phyloP scores from a whole-genome alignment of 2,113 vertebrate genomes.

The Hemiscyllium ocellatum region DNA sequence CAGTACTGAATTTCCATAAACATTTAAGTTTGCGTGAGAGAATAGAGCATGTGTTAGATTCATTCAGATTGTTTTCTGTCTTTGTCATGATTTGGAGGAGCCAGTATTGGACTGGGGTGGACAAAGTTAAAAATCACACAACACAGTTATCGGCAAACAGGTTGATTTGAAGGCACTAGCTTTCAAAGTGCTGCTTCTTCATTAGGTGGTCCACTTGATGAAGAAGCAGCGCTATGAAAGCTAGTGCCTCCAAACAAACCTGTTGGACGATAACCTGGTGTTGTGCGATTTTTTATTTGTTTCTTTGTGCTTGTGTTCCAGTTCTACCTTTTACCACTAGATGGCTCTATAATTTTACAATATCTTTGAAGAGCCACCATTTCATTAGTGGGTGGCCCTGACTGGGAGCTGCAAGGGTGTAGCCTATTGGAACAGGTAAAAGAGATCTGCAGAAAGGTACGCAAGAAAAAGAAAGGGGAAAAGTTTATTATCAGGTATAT shows the following conservation, averaged over 20 bases:
- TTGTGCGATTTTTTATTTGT: neutral
- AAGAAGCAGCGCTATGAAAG: too few relatives aligned
- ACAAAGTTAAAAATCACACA: too few relatives aligned
- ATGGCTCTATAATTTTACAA: slow-evolving; percentile 18
- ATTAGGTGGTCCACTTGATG: too few relatives aligned
- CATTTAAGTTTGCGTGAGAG: neutral
- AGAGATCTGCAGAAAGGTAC: neutral
- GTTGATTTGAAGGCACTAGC: too few relatives aligned
- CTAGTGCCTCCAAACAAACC: too few relatives aligned
- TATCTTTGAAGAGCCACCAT: neutral
- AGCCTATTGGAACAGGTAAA: neutral
- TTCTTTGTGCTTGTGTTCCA: neutral
- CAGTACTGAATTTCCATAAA: neutral
- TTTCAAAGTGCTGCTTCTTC: too few relatives aligned
- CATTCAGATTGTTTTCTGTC: neutral
- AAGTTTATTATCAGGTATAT: neutral
- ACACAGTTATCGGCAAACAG: too few relatives aligned
- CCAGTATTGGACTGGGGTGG: too few relatives aligned
- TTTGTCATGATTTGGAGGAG: too few relatives aligned
- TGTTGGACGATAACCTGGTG: too few relatives aligned
- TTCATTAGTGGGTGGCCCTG: neutral
- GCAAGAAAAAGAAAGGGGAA: neutral
- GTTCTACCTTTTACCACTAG: neutral
- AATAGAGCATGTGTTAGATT: neutral
- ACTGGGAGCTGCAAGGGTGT: neutral